These are phyloP conservation scores for Amaurobius ferox DNA, from an alignment of 2,888 invertebrate species.

Conservation along the genomic window DNA sequence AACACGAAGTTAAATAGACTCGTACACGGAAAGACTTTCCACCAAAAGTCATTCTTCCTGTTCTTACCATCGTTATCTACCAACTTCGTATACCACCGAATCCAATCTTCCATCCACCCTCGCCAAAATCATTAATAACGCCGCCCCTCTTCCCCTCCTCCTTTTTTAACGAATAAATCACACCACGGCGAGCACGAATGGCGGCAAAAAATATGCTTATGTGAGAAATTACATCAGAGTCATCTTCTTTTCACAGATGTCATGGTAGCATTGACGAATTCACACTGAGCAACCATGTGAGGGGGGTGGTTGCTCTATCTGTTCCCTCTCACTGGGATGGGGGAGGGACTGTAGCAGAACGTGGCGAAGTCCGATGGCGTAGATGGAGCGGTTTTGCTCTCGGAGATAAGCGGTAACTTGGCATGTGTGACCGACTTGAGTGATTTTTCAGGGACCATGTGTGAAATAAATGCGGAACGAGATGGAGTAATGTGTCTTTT, in stretches of 20 bases:
- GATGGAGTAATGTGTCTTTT: no score
- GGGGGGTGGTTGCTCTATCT: neutral
- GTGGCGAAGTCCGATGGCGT: neutral
- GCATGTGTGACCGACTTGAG: neutral
- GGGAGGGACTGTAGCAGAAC: neutral
- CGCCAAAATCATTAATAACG: slow-evolving; percentile 47
- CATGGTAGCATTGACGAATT: slow-evolving; percentile 54
- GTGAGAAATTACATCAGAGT: slow-evolving; percentile 40
- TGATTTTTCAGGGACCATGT: neutral
- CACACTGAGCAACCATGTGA: slow-evolving; percentile 33
- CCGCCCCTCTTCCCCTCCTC: neutral
- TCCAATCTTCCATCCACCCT: neutral
- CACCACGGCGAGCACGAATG: neutral
- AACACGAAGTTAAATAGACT: no score
- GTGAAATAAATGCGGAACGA: neutral
- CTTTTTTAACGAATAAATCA: slow-evolving; percentile 28
- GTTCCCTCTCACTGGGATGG: neutral
- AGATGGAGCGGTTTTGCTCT: slow-evolving; percentile 35
- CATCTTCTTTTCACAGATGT: slow-evolving; percentile 39
- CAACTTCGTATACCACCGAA: neutral
- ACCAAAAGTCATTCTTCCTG: neutral
- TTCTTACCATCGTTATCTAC: slow-evolving; percentile 8
- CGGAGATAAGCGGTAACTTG: slow-evolving; percentile 42
- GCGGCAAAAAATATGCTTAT: slow-evolving; percentile 20
- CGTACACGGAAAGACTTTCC: no score